Base-by-base conservation (phyloP, 1,140 invertebrate genomes). In the Atta colombica region DNA sequence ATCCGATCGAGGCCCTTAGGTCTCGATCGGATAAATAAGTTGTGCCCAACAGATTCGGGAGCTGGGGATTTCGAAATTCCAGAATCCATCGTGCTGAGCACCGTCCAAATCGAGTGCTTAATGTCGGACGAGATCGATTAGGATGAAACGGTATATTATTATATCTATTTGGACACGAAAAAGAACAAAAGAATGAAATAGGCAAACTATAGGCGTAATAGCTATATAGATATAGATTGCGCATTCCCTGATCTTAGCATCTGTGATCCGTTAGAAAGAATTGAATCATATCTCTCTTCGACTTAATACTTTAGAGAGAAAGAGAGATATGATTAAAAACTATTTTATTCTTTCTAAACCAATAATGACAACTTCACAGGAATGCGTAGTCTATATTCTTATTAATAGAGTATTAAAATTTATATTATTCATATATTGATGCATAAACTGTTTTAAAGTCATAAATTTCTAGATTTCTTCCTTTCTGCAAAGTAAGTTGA, bases 1-100 rank as follows among this genome's bases (percentile, higher is more conserved):
- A 51, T 61, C 25, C 69, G 35, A 82, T 78, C 84, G 75, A 87
- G 74, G 4, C 49, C 49, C 25, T 25, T 14, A n/a, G 89, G 86
- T 81, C 77, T 75, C 72, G 89, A 75, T 81, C 51, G 51, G 60
- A 87, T 72, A 72, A 89, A 60, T 77, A 68, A 61, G n/a, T 45
- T 28, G 21, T 87, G 53, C 49, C 53, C 77, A 39, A 49, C 28
- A 31, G 51, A 69, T 71, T 74, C 63, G 66, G 60, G 25, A 61
- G 77, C 61, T 35, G 35, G 49, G 25, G 25, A 85, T 77, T 25
- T 60, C 35, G 80, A 66, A 61, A 87, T 88, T 89, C 51, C 55
- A 21, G 25, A 45, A 63, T 60, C 55, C n/a, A 16, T 69, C 74
- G 60, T 39, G 63, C 28, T 10, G 74, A 60, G 21, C 39, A 31